A percentile compares a stretch with the other conserved stretches of the same genome.
phyloP scores from a whole-genome alignment of 2,113 vertebrate genomes.

The Pangasianodon gigas region DNA sequence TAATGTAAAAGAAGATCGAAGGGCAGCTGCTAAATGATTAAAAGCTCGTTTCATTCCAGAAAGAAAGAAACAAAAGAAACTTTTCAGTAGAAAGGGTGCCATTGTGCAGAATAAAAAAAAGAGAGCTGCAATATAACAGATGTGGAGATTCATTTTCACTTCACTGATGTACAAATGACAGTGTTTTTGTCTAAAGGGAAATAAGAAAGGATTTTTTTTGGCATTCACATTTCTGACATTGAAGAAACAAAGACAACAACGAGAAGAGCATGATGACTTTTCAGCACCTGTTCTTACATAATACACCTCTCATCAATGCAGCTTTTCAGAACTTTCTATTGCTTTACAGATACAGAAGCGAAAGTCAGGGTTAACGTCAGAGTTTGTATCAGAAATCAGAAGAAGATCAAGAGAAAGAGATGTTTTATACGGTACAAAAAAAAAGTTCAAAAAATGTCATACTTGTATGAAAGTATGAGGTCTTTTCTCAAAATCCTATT shows the following conservation, averaged over 20 bases:
- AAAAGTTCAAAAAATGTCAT: no score
- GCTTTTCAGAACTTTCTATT: neutral
- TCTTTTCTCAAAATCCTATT: neutral
- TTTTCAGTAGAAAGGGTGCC: neutral
- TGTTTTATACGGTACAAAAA: no score
- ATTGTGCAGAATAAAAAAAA: neutral
- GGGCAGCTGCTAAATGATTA: slow-evolving; percentile 20
- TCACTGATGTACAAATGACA: neutral
- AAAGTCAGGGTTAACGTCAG: neutral
- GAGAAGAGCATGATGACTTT: no score
- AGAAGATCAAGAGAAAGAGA: neutral
- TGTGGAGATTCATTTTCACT: neutral
- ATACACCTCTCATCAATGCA: neutral
- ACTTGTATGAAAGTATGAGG: neutral
- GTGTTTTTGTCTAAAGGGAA: slow-evolving; percentile 1
- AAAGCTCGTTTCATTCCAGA: slow-evolving; percentile 24
- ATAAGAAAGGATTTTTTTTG: neutral
- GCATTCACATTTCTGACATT: slow-evolving; percentile 5
- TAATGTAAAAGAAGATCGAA: slow-evolving; percentile 22
- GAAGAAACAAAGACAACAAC: neutral
- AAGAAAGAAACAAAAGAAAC: neutral
- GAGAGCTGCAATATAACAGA: neutral
- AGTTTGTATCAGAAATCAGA: neutral
- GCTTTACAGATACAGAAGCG: neutral
- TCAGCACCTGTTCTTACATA: neutral